Evolutionary conservation across 2,113 vertebrate species (phyloP).

Genomic region (Diadophis punctatus): DNA sequence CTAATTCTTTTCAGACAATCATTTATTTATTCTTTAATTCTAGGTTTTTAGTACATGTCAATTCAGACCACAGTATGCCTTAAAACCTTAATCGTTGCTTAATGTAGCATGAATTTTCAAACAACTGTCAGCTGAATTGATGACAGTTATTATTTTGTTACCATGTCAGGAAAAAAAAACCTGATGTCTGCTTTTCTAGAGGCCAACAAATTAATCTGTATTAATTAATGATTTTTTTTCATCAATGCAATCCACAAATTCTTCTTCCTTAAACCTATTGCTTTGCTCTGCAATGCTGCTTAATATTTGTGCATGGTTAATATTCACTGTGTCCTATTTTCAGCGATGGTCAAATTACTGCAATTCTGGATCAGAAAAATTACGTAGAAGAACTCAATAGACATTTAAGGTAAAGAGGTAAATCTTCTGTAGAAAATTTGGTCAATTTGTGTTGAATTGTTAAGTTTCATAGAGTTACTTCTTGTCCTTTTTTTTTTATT

Average conservation of each 20-base stretch:
- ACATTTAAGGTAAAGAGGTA: slow-evolving; percentile 83
- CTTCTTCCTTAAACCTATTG: too few relatives aligned
- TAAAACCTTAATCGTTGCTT: neutral
- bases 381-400: slow-evolving; percentile 98
- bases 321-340: neutral
- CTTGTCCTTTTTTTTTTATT: slow-evolving; percentile 47
- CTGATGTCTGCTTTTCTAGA: neutral
- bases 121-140: neutral
- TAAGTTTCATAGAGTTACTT: slow-evolving; percentile 15
- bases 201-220: neutral
- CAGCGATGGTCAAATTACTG: slow-evolving; percentile 96
- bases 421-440: neutral
- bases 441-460: neutral
- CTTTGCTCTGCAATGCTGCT: neutral
- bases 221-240: neutral
- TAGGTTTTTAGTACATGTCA: neutral
- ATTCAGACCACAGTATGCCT: neutral
- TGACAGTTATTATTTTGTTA: neutral
- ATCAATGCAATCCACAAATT: too few relatives aligned
- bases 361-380: slow-evolving; percentile 98
- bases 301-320: neutral
- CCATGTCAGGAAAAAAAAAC: neutral
- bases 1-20: neutral
- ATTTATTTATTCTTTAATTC: neutral
- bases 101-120: neutral